Evolutionary conservation across 1,140 invertebrate species (phyloP).

Genomic region (Bombus superbus): DNA sequence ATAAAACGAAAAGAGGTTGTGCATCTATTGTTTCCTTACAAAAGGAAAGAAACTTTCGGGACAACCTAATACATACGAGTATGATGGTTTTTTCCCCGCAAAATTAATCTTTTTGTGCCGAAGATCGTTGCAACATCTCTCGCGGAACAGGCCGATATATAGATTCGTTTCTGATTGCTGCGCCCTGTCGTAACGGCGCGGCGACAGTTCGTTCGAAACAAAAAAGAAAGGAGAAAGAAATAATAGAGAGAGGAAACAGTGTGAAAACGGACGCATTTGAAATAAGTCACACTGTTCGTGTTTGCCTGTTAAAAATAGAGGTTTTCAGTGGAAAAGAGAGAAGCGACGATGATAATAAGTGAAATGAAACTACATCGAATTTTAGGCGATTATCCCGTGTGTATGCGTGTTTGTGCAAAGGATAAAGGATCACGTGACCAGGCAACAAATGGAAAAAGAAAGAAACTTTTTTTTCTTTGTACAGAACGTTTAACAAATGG

Average conservation of each 20-base stretch:
- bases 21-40: too few relatives aligned
- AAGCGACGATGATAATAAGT: background rate
- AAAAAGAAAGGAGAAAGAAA: too few relatives aligned
- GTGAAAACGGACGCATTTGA: background rate
- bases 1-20: too few relatives aligned
- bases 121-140: background rate
- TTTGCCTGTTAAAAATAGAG: background rate
- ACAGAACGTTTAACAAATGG: background rate
- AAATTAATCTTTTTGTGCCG: slow-evolving; percentile 1
- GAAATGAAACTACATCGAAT: slow-evolving; percentile 28
- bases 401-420: background rate
- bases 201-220: background rate
- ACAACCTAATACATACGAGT: background rate
- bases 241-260: background rate
- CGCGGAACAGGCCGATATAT: background rate
- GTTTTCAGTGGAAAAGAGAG: background rate
- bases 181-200: background rate
- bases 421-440: background rate
- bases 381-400: slow-evolving; percentile 5
- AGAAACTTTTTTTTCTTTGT: background rate
- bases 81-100: slow-evolving; percentile 4
- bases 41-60: too few relatives aligned
- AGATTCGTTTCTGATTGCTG: background rate
- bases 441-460: background rate
- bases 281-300: background rate